Evolutionary conservation across 2,113 vertebrate species (phyloP).

Genomic region (Phaethornis superciliosus): DNA sequence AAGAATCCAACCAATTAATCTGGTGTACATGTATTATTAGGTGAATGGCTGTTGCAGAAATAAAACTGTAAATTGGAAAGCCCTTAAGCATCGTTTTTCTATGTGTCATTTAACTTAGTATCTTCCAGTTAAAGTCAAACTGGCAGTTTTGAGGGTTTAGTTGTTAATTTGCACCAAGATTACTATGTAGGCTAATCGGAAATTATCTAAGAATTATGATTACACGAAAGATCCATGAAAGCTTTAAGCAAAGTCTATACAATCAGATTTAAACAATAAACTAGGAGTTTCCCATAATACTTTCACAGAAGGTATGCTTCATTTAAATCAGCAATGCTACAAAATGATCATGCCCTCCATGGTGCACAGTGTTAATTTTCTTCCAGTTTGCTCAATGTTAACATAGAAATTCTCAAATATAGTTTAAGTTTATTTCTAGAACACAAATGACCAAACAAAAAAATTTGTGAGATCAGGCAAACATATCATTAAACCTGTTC

Average conservation of each 20-base stretch:
- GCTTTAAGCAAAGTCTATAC: background rate
- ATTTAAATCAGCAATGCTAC: too few relatives aligned
- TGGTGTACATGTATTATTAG: background rate
- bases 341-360: too few relatives aligned
- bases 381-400: background rate
- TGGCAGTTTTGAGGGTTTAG: background rate
- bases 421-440: background rate
- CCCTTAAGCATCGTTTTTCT: conserved; percentile 2
- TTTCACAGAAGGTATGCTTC: too few relatives aligned
- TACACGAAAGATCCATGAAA: background rate
- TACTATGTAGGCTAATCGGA: background rate
- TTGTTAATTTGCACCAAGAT: background rate
- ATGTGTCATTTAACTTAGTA: background rate
- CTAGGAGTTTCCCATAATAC: too few relatives aligned
- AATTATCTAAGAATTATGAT: background rate
- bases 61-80: background rate
- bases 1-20: background rate
- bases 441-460: too few relatives aligned
- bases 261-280: too few relatives aligned
- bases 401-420: background rate
- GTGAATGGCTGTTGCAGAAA: background rate
- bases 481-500: background rate
- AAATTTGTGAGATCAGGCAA: background rate
- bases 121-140: conserved; percentile 6
- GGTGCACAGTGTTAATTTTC: background rate